phyloP scores from a whole-genome alignment of 2,888 invertebrate species.

The Mactromeris polynyma region DNA sequence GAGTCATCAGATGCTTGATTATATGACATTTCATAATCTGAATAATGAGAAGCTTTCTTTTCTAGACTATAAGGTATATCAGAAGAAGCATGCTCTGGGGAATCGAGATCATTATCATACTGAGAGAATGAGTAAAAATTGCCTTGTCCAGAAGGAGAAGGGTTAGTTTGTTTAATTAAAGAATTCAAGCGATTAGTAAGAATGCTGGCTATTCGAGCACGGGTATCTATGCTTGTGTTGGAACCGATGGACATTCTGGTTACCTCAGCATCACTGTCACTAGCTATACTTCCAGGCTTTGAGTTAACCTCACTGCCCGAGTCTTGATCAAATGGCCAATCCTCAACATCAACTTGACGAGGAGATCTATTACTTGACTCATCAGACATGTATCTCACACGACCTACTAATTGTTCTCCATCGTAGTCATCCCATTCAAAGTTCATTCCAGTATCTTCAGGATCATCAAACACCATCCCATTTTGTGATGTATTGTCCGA shows the following conservation, averaged over 20 bases:
- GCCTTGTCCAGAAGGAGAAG: conserved; percentile 57
- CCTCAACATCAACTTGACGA: conserved; percentile 64
- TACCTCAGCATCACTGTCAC: conserved; percentile 74
- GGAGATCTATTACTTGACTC: conserved; percentile 57
- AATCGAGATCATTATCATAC: conserved; percentile 72
- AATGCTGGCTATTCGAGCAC: conserved; percentile 72
- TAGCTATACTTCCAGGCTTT: conserved; percentile 69
- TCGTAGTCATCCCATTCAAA: conserved; percentile 85
- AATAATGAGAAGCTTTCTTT: conserved; percentile 38
- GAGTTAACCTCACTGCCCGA: conserved; percentile 65
- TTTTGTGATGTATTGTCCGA: conserved; percentile 73
- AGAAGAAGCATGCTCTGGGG: conserved; percentile 69
- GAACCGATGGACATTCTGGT: conserved; percentile 66
- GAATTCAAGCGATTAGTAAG: conserved; percentile 70
- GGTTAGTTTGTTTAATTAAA: conserved; percentile 63
- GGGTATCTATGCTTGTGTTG: conserved; percentile 70
- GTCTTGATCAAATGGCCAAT: conserved; percentile 76
- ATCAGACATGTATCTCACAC: conserved; percentile 70
- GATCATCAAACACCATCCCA: conserved; percentile 77
- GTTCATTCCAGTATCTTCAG: conserved; percentile 72
- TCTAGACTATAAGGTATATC: conserved; percentile 55
- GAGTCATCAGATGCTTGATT: neutral
- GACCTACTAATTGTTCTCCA: conserved; percentile 79
- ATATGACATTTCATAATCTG: conserved; percentile 16
- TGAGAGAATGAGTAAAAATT: conserved; percentile 76